Conservation (phyloP, 2,113 vertebrate species). For the Pachyramphus minor region DNA sequence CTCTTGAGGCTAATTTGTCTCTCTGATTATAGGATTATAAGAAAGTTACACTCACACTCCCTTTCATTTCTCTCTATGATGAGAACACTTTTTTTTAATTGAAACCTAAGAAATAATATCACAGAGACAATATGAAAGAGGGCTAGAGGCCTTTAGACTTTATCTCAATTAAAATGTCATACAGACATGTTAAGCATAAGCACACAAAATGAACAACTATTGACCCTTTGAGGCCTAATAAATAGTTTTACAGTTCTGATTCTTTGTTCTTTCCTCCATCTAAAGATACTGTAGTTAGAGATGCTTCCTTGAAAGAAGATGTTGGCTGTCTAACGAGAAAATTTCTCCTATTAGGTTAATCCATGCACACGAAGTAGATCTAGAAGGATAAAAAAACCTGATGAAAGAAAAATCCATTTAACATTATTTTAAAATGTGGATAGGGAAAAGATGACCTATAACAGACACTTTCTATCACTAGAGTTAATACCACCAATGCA, state of each 20-base stretch:
- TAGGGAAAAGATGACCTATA: background rate
- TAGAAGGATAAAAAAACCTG: background rate
- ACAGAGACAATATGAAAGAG: background rate
- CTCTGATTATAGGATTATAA: background rate
- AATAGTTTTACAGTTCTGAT: background rate
- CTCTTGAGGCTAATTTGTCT: conserved; percentile 20
- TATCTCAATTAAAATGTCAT: conserved; percentile 15
- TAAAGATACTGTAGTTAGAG: background rate
- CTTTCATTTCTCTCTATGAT: background rate
- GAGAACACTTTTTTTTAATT: background rate
- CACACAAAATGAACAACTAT: background rate
- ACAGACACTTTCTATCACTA: background rate
- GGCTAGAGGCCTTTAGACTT: background rate
- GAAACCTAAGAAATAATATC: background rate
- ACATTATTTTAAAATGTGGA: background rate
- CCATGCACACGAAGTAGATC: background rate
- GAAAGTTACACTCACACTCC: background rate
- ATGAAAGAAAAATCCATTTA: background rate
- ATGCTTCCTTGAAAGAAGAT: background rate
- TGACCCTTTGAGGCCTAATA: background rate
- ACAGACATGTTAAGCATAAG: background rate
- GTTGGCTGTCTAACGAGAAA: background rate
- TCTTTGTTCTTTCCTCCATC: background rate
- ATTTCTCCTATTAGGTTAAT: background rate
- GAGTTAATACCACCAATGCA: background rate